Percentiles rank a stretch among this genome's conserved stretches.
Evolutionary conservation across 92 coral and sea anemone genomes (phyloP).

Genomic region (Plumapathes pennacea): DNA sequence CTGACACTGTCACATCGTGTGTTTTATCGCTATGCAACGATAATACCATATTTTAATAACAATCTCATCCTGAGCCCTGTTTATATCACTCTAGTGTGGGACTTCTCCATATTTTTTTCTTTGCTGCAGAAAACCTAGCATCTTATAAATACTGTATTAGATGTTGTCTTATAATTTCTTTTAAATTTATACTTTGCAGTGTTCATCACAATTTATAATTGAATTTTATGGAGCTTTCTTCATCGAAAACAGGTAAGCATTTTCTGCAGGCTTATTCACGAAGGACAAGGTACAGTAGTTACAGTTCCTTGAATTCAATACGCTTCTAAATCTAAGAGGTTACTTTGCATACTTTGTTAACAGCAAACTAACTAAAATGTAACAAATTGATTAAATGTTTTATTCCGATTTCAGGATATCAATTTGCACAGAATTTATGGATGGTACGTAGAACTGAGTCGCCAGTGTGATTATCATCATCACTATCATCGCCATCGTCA

Average conservation of each 20-base stretch:
- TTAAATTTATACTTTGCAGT: slow-evolving; percentile 51
- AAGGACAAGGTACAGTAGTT: background rate
- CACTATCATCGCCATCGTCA: background rate
- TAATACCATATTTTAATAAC: no score
- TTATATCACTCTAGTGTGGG: no score
- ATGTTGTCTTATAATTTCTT: background rate
- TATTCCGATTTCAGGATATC: slow-evolving; percentile 70
- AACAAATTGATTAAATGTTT: background rate
- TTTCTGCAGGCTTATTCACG: background rate
- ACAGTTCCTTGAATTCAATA: background rate
- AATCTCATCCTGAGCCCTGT: no score
- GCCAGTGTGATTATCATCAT: background rate
- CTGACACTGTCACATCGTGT: no score
- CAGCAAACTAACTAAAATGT: background rate
- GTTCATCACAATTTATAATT: slow-evolving; percentile 87
- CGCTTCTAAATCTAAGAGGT: background rate
- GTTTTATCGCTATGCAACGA: no score
- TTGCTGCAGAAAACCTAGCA: no score
- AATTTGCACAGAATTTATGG: slow-evolving; percentile 98
- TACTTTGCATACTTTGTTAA: background rate
- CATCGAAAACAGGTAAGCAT: slow-evolving; percentile 84
- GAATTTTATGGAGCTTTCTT: slow-evolving; percentile 99
- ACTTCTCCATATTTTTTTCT: no score
- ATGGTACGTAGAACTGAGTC: slow-evolving; percentile 81
- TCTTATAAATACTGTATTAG: no score